Evolutionary conservation across 2,888 invertebrate genomes (phyloP).

Genomic region (Poecilobothrus nobilitatus): DNA sequence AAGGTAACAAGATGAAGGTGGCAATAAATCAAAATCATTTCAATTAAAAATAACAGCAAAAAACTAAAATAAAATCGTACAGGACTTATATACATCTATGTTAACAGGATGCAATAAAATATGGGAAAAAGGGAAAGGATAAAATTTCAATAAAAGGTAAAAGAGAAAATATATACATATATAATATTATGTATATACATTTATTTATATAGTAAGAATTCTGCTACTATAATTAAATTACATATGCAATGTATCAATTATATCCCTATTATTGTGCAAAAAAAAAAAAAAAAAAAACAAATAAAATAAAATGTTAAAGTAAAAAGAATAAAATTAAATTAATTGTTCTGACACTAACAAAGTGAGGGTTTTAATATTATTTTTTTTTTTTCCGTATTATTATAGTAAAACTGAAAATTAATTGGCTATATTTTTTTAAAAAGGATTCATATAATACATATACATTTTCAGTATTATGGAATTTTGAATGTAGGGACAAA

Average conservation of each 20-base stretch:
- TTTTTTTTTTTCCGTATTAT: background rate
- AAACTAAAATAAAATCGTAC: background rate
- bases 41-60: background rate
- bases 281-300: background rate
- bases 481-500: too few species aligned
- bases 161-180: background rate
- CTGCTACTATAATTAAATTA: background rate
- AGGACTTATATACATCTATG: background rate
- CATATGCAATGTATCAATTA: conserved; percentile 6
- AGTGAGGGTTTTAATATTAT: background rate
- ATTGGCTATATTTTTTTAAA: too few species aligned
- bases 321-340: background rate
- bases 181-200: background rate
- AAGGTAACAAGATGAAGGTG: background rate
- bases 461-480: too few species aligned
- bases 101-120: too few species aligned
- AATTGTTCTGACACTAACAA: background rate
- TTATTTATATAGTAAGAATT: too few species aligned
- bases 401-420: background rate
- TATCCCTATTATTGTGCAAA: background rate
- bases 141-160: background rate
- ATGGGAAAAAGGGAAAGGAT: background rate
- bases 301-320: background rate
- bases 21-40: conserved; percentile 6
- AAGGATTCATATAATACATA: too few species aligned